Percentiles rank a stretch among this genome's conserved stretches.
These are phyloP conservation scores for Brachionus rotundiformis DNA, from an alignment of 1,140 invertebrate species.

Conservation along the genomic window DNA sequence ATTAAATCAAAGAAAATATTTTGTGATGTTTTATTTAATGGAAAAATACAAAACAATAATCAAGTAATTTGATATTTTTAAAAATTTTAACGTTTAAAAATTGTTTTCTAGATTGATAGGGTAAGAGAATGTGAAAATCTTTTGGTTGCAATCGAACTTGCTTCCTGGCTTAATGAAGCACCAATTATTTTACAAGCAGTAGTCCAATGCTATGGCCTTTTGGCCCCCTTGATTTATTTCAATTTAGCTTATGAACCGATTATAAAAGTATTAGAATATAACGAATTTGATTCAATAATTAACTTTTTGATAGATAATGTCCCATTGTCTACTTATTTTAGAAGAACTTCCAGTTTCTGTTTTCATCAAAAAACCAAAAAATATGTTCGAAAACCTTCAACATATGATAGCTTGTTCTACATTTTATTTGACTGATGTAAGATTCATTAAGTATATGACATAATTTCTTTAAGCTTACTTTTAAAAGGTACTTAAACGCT, in stretches of 20 bases:
- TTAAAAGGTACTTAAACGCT: slow-evolving; percentile 58
- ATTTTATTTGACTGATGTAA: slow-evolving; percentile 62
- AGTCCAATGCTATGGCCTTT: slow-evolving; percentile 62
- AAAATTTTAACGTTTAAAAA: neutral
- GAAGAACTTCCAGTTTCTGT: slow-evolving; percentile 60
- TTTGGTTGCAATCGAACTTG: slow-evolving; percentile 62
- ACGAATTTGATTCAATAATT: neutral
- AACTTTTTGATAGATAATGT: slow-evolving; percentile 56
- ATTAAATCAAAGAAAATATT: slow-evolving; percentile 35
- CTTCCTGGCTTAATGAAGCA: slow-evolving; percentile 64
- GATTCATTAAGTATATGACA: neutral
- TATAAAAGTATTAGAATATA: slow-evolving; percentile 62
- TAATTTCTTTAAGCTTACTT: neutral
- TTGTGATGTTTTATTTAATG: slow-evolving; percentile 43
- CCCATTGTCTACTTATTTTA: slow-evolving; percentile 59
- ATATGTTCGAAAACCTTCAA: slow-evolving; percentile 61
- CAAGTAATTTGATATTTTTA: neutral
- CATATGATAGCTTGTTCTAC: slow-evolving; percentile 64
- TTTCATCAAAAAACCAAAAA: slow-evolving; percentile 58
- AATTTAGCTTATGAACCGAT: slow-evolving; percentile 60
- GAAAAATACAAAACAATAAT: slow-evolving; percentile 3
- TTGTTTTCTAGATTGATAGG: slow-evolving; percentile 56
- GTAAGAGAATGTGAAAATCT: slow-evolving; percentile 61
- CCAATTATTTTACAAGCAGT: slow-evolving; percentile 61
- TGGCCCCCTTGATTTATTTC: slow-evolving; percentile 62